A percentile compares a stretch with the other conserved stretches of the same genome.
phyloP scores from a whole-genome alignment of 2,888 invertebrate species.

The Clunio marinus region DNA sequence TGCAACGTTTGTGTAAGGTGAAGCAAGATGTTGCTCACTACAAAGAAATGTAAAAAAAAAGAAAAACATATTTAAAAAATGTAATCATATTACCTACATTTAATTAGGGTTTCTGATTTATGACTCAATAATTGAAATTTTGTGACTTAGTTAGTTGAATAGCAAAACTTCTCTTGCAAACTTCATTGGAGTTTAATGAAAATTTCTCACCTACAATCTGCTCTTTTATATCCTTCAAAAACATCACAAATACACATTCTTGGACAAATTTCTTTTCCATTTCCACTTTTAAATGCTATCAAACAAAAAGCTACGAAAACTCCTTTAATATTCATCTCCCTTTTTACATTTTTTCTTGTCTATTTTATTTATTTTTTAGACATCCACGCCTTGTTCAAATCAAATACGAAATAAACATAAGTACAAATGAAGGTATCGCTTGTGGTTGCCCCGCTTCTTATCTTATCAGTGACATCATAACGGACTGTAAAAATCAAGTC shows the following conservation, averaged over 20 bases:
- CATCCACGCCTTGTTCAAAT: not conserved
- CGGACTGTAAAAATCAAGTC: not conserved
- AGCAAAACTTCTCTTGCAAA: too few species aligned
- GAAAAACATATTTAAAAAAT: too few species aligned
- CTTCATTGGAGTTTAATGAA: too few species aligned
- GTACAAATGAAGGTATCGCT: too few species aligned
- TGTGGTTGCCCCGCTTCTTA: not conserved
- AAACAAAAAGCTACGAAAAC: not conserved
- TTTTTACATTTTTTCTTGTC: conserved; percentile 9
- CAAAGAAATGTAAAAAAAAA: conserved; percentile 8
- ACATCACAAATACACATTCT: conserved; percentile 30
- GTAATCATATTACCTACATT: too few species aligned
- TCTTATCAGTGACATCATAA: not conserved
- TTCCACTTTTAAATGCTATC: not conserved
- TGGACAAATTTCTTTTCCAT: conserved; percentile 14
- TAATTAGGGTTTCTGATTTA: too few species aligned
- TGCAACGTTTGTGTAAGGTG: conserved; percentile 58
- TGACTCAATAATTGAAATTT: too few species aligned
- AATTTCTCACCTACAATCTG: conserved; percentile 35
- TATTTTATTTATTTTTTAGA: not conserved
- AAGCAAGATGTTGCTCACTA: conserved; percentile 58
- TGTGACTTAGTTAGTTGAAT: too few species aligned
- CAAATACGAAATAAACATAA: not conserved
- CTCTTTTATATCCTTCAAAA: conserved; percentile 19
- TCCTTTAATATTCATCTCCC: not conserved